phyloP scores from a whole-genome alignment of 2,113 vertebrate genomes.

The Calyptomena viridis region DNA sequence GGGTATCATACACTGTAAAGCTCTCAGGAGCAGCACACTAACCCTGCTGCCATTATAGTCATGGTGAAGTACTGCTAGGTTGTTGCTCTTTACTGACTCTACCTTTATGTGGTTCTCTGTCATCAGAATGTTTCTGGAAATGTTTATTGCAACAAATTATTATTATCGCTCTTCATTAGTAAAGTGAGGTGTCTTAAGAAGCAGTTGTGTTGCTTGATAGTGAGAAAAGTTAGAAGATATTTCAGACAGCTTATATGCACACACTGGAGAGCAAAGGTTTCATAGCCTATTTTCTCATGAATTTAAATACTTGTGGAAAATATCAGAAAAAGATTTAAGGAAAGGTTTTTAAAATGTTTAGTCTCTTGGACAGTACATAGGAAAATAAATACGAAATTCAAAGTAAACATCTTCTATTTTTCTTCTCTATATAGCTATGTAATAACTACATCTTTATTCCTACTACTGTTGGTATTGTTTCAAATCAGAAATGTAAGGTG shows the following conservation, averaged over 20 bases:
- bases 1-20: rapidly evolving
- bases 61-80: not conserved
- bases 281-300: not conserved
- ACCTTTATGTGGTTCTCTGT: not conserved
- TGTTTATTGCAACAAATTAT: not conserved
- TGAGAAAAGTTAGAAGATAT: not conserved
- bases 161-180: not conserved
- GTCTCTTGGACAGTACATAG: not conserved
- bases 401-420: not conserved
- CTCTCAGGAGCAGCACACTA: not conserved
- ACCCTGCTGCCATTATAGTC: rapidly evolving
- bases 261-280: not conserved
- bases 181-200: not conserved
- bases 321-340: not conserved
- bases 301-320: not conserved
- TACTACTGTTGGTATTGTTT: not conserved
- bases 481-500: not conserved
- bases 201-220: not conserved
- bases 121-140: not conserved
- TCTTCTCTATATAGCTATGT: not conserved
- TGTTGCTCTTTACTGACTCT: not conserved
- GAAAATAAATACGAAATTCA: not conserved
- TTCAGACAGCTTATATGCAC: not conserved
- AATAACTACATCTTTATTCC: not conserved
- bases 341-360: not conserved